Conservation (phyloP, 2,888 invertebrate genomes). For the Lottia gigantea region DNA sequence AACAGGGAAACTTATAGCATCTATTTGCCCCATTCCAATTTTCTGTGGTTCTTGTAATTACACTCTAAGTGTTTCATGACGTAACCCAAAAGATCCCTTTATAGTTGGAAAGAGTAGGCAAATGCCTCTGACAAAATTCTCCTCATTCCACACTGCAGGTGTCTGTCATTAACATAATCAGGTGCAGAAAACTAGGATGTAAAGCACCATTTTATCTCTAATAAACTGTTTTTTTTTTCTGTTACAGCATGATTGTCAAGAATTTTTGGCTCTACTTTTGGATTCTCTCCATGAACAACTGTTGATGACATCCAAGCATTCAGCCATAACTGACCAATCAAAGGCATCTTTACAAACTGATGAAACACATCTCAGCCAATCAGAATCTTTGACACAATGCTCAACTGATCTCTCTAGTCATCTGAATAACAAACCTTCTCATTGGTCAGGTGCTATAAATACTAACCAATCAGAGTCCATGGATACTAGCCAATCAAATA, state of each 20-base stretch:
- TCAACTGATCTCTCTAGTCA: slow-evolving; percentile 4
- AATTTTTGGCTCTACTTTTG: slow-evolving; percentile 75
- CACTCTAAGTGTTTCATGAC: too few relatives aligned
- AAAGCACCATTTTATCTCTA: too few relatives aligned
- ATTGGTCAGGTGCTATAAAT: neutral
- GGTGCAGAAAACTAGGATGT: too few relatives aligned
- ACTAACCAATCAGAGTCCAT: neutral
- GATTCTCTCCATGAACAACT: slow-evolving; percentile 76
- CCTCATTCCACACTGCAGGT: too few relatives aligned
- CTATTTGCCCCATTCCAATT: too few relatives aligned
- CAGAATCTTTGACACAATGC: neutral
- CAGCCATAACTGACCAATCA: slow-evolving; percentile 8
- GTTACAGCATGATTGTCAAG: slow-evolving; percentile 77
- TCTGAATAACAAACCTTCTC: slow-evolving; percentile 6
- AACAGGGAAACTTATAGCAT: too few relatives aligned
- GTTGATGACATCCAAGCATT: slow-evolving; percentile 32
- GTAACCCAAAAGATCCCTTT: too few relatives aligned
- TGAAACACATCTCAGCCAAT: neutral
- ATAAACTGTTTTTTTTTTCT: slow-evolving; percentile 13
- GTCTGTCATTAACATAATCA: too few relatives aligned
- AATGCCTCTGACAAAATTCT: too few relatives aligned
- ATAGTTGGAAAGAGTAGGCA: too few relatives aligned
- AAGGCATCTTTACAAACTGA: slow-evolving; percentile 1
- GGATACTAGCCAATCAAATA: slow-evolving; percentile 8
- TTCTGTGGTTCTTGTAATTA: too few relatives aligned